Evolutionary conservation across 2,797 vertebrate genomes (phyloP), one percentile per base, ranked within the genome.

Genomic region (Chelonia mydas): DNA sequence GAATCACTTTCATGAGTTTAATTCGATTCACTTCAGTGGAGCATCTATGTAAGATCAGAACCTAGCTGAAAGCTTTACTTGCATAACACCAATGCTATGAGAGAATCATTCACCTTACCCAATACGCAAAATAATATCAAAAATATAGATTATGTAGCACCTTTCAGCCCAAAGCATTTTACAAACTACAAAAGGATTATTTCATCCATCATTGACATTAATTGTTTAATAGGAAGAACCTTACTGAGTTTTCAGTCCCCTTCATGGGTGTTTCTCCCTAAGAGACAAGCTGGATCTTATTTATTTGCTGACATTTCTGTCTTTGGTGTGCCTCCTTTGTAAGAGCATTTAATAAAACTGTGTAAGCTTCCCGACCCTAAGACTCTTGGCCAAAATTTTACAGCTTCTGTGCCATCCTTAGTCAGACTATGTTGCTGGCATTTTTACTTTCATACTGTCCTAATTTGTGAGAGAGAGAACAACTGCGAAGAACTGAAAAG

Each of bases 151-250:
- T 27, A 74, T 4, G 51, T 31, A 76, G 11, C 16, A 50, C 1
- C 31, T 31, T 86, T 93, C 59, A 68, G 28, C 72, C 80, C 41
- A 53, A 68, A 41, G 78, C 65, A 76, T 93, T 90, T 91, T 49
- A 47, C 11, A 21, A 21, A 13, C 1, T 28, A 12, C 68, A 93
- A 92, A 85, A 80, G 0, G 2, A 47, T 1, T 37, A 51, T 82
- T 86, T 84, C 49, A 37, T 88, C 57, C 74, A 37, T 21, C 5
- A 17, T 5, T 78, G 5, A 7, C 49, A 76, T 0, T 3, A 92
- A 87, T 0, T 72, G n/a, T 57, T 74, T 47, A 47, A 47, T 28
- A 47, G 41, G 45, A 45, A 76, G 25, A 76, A 84, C 82, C 80
- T 80, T 88, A 2, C 25, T 41, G 65, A 33, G 57, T 87, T 88